These are phyloP conservation scores for Campoplex nolae DNA, from an alignment of 2,888 invertebrate species.

Conservation along the genomic window DNA sequence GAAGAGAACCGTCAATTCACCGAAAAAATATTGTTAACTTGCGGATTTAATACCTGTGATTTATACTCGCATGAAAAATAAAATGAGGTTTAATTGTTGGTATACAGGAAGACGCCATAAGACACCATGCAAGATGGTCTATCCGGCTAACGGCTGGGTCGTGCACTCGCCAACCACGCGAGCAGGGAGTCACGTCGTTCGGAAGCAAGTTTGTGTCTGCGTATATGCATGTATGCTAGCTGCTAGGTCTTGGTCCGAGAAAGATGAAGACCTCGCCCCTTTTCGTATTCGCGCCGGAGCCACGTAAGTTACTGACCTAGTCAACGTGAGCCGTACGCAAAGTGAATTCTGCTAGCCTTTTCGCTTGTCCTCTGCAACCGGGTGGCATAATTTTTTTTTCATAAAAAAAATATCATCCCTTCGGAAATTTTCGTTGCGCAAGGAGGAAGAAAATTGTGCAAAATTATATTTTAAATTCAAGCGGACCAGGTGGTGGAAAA, in stretches of 20 bases:
- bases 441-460: neutral
- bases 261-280: slow-evolving; percentile 53
- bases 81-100: neutral
- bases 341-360: slow-evolving; percentile 31
- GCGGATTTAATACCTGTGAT: too few relatives aligned
- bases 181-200: slow-evolving; percentile 28
- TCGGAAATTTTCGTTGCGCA: neutral
- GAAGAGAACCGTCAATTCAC: neutral
- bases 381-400: neutral
- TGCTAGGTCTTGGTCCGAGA: slow-evolving; percentile 41
- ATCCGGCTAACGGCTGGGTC: slow-evolving; percentile 79
- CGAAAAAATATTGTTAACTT: neutral
- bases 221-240: slow-evolving; percentile 32
- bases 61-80: too few relatives aligned
- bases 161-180: slow-evolving; percentile 67
- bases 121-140: slow-evolving; percentile 75
- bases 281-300: slow-evolving; percentile 64
- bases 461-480: neutral
- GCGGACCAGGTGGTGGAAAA: slow-evolving; percentile 42
- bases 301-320: slow-evolving; percentile 82
- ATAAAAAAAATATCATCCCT: neutral
- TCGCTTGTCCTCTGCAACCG: neutral
- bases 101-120: neutral
- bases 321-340: slow-evolving; percentile 73
- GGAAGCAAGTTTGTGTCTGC: neutral